These are phyloP conservation scores for Nesospiza acunhae DNA, from an alignment of 2,113 vertebrate species.

Conservation along the genomic window DNA sequence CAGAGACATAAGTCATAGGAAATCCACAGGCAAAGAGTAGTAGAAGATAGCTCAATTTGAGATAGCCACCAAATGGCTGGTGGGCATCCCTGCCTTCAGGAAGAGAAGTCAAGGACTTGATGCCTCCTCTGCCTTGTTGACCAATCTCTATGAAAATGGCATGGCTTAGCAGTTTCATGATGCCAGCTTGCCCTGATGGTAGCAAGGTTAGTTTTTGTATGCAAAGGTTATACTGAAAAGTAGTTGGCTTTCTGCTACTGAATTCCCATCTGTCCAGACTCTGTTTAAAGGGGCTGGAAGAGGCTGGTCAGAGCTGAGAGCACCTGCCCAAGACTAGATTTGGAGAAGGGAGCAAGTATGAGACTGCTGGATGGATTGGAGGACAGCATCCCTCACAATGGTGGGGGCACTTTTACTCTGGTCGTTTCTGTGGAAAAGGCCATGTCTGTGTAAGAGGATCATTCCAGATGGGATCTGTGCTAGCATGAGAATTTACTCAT, in stretches of 20 bases:
- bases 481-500: not conserved
- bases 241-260: not conserved
- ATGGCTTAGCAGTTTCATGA: not conserved
- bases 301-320: not conserved
- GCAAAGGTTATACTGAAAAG: not conserved
- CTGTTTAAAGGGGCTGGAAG: not conserved
- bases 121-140: not conserved
- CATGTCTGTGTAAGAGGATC: not conserved
- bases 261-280: not conserved
- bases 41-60: not conserved
- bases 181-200: not conserved
- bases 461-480: not conserved
- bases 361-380: not conserved
- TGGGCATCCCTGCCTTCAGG: not conserved
- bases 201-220: not conserved
- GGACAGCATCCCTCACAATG: rapidly evolving
- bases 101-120: not conserved
- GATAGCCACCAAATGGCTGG: not conserved
- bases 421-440: not conserved
- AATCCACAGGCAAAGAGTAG: not conserved
- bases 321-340: not conserved
- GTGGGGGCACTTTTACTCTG: not conserved
- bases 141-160: not conserved
- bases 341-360: not conserved
- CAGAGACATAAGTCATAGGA: not conserved